A percentile compares a stretch with the other conserved stretches of the same genome.
phyloP scores from a whole-genome alignment of 2,888 invertebrate genomes.

The Mystacides longicornis region DNA sequence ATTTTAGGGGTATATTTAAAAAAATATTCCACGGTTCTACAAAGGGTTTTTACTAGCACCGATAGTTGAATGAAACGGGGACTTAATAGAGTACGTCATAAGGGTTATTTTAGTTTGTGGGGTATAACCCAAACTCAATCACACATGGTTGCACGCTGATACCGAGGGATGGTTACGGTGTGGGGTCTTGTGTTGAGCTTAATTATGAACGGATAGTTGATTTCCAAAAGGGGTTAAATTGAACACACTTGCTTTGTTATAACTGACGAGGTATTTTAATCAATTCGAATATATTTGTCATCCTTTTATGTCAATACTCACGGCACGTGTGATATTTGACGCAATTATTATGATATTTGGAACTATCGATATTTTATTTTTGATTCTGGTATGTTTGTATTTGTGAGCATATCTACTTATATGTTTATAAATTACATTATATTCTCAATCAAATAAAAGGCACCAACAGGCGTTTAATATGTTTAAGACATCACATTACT shows the following conservation, averaged over 20 bases:
- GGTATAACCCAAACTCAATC: conserved; percentile 22
- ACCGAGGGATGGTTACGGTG: conserved; percentile 12
- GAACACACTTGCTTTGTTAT: conserved; percentile 26
- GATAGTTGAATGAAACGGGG: not conserved
- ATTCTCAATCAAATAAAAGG: too few species aligned
- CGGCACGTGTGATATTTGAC: not conserved
- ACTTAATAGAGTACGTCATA: conserved; percentile 5
- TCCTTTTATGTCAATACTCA: not conserved
- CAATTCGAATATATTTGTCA: conserved; percentile 14
- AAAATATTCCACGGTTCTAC: conserved; percentile 13
- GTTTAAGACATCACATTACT: too few species aligned
- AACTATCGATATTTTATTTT: too few species aligned
- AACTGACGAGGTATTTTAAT: conserved; percentile 19
- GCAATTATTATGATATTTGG: too few species aligned
- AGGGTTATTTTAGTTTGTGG: conserved; percentile 10
- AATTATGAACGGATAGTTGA: conserved; percentile 27
- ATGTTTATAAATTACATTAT: too few species aligned
- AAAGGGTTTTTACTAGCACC: conserved; percentile 13
- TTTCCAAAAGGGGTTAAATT: conserved; percentile 27
- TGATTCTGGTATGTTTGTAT: too few species aligned
- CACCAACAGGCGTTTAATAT: too few species aligned
- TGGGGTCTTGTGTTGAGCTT: conserved; percentile 24
- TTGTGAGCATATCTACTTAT: too few species aligned
- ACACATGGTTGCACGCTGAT: conserved; percentile 25
- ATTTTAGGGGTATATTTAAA: conserved; percentile 18